Base-by-base conservation (phyloP, 2,797 vertebrate genomes). In the Melanotaenia boesemani region DNA sequence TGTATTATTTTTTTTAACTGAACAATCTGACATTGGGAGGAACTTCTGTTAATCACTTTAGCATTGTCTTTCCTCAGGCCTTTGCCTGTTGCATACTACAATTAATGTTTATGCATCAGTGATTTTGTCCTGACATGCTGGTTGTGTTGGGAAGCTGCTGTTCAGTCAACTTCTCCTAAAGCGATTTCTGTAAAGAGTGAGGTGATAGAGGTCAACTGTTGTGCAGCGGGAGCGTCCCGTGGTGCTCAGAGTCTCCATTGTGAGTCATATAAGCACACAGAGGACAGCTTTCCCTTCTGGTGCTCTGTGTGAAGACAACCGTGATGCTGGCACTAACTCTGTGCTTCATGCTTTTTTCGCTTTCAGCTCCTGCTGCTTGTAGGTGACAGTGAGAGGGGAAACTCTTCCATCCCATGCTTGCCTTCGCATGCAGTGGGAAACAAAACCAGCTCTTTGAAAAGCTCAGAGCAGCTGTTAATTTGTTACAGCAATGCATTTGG, bases 391-490 rank as follows among this genome's bases (percentile, higher is more conserved):
- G 59, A 74, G 24, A 16, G 24, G 30, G 15, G 44, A 50, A 72
- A 63, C 56, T 36, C 13, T 68, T 54, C 6, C 63, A 52, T 74
- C 72, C 52, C 24, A 46, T 50, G 57, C 67, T 69, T 44, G 55
- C 39, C 77, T 77, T 67, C 52, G 46, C 69, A 67, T 69, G 68
- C 65, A 75, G 36, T 18, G 44, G 64, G 70, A 79, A 67, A 77
- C 22, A 30, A 50, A 62, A 57, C 32, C 44, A 41, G 54, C 68
- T 88, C 67, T 71, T 71, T 77, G 70, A 85, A 77, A 83, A 56
- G 71, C 79, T 80, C 69, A 70, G 62, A 80, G 77, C 71, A 76
- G 61, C 76, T 89, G 79, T 71, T 81, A 67, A 86, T 87, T 84
- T 77, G 63, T 81, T 72, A 71, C 36, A 63, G 57, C n/a, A 26